Evolutionary conservation across 1,140 invertebrate species (phyloP), one percentile per base, ranked within the genome.

Genomic region (Polyergus mexicanus): DNA sequence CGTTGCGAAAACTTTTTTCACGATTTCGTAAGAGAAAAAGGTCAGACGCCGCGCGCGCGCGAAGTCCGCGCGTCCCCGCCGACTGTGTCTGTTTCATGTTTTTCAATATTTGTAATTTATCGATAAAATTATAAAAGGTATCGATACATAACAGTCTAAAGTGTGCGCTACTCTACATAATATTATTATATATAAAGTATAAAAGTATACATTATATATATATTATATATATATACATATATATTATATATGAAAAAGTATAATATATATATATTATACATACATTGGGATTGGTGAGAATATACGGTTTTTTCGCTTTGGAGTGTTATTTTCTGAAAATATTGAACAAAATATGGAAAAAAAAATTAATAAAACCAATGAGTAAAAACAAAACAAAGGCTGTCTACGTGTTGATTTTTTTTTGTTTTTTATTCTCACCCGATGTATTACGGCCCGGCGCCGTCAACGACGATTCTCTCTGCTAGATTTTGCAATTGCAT

Each of bases 251-350:
- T 94, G 87, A 93, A 89, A 51, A 91, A 92, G 88, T 93, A 93
- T 93, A 93, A 94, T 93, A 93, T 94, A 94, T 93, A 94, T 94
- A 94, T 94, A 94, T 94, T 94, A 93, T 94, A 94, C 92, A 94
- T 89, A 93, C 92, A 94, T 94, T 94, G 92, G 93, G 93, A 94
- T 94, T 94, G 94, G 93, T 95, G 93, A 95, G 91, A 94, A 95
- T 94, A 94, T 92, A 93, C 93, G 92, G 94, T 95, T 95, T 95
- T 95, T 95, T 95, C 94, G 94, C 94, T 95, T 95, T 95, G 95
- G 94, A 95, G 95, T 95, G 95, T 95, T 95, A 95, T 95, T 95
- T 95, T 95, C 94, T 95, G 94, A 95, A 94, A 95, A 95, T 95
- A 95, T 95, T 95, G 93, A 95, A 94, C 93, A 95, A 95, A 95